Conservation (phyloP, 2,888 invertebrate genomes). For the Anticlea derivata region DNA sequence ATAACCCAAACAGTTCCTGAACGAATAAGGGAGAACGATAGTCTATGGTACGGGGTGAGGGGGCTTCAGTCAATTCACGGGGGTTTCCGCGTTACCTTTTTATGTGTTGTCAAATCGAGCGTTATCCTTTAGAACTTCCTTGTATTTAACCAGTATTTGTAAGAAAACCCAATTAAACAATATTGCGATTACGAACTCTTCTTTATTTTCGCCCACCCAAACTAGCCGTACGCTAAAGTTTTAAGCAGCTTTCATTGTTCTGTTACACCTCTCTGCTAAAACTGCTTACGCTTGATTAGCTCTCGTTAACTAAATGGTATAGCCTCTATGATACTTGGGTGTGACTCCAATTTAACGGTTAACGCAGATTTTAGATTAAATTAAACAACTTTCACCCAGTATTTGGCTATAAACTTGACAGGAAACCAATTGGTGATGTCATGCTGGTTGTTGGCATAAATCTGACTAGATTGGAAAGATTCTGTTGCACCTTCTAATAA, state of each 20-base stretch:
- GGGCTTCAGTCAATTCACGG: no score
- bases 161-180: no score
- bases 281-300: not conserved
- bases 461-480: not conserved
- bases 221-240: no score
- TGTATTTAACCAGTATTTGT: no score
- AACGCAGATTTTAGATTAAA: constrained; percentile 25
- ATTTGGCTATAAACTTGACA: constrained; percentile 22
- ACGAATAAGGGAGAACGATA: no score
- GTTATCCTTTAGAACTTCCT: no score
- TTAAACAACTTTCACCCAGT: constrained; percentile 38
- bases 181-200: no score
- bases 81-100: no score
- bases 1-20: no score
- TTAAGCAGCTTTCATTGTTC: not conserved
- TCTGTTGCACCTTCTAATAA: not conserved
- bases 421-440: constrained; percentile 23
- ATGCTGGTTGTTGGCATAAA: constrained; percentile 9
- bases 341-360: constrained; percentile 35
- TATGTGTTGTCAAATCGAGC: no score
- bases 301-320: not conserved
- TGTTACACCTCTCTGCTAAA: not conserved
- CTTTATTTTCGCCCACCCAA: no score
- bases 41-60: no score
- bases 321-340: constrained; percentile 17